Percentiles rank a stretch among this genome's conserved stretches.
Conservation (phyloP, 2,113 vertebrate species). For the Megaleporinus macrocephalus region DNA sequence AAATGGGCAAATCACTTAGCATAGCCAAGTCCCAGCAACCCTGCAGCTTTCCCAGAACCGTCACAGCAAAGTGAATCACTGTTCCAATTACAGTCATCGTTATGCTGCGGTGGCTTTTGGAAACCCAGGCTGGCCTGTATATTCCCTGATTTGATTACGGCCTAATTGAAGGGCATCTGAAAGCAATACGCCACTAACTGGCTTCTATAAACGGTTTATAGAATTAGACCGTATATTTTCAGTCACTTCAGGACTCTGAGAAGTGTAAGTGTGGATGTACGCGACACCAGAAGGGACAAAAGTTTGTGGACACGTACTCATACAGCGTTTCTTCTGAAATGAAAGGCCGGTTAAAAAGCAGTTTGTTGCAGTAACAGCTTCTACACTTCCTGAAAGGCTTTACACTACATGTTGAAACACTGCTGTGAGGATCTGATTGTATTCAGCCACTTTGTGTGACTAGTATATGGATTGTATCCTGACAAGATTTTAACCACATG, state of each 20-base stretch:
- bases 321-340: too few species aligned
- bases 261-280: not conserved
- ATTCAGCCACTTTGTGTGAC: too few species aligned
- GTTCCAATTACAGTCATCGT: not conserved
- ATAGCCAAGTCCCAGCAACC: not conserved
- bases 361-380: too few species aligned
- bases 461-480: too few species aligned
- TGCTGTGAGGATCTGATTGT: too few species aligned
- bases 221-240: not conserved
- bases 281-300: too few species aligned
- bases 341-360: too few species aligned
- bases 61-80: conserved; percentile 23
- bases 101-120: not conserved
- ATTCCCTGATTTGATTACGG: conserved; percentile 24
- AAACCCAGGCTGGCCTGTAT: not conserved
- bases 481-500: too few species aligned
- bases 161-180: conserved; percentile 20
- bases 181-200: not conserved
- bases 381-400: too few species aligned
- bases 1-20: not conserved
- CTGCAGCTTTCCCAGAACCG: not conserved
- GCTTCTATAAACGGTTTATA: not conserved
- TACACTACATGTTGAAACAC: too few species aligned
- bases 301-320: too few species aligned
- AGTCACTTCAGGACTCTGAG: not conserved